Evolutionary conservation across 1,140 invertebrate species (phyloP).

Genomic region (Lepidurus arcticus): DNA sequence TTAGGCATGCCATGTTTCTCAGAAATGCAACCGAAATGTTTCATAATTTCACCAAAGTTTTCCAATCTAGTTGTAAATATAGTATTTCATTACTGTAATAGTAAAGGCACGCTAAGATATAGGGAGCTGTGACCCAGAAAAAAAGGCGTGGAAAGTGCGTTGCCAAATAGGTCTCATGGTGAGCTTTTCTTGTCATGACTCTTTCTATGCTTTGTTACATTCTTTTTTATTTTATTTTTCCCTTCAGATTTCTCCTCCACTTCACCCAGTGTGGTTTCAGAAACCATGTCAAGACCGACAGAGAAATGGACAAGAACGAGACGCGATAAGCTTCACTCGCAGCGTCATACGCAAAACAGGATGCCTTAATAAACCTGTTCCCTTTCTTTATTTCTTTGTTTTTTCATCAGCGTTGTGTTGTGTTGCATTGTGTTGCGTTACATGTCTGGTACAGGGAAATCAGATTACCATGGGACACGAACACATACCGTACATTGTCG

Average conservation of each 20-base stretch:
- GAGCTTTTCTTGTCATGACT: conserved; percentile 9
- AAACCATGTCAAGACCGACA: conserved; percentile 15
- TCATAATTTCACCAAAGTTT: too few relatives aligned
- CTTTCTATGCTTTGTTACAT: neutral
- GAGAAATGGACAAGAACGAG: neutral
- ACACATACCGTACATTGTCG: too few relatives aligned
- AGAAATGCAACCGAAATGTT: too few relatives aligned
- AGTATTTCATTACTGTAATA: too few relatives aligned
- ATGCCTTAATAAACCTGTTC: conserved; percentile 13
- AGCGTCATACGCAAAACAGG: neutral
- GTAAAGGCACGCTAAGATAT: neutral
- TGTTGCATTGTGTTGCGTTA: neutral
- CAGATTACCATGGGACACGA: too few relatives aligned
- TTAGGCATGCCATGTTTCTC: too few relatives aligned
- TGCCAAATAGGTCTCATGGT: conserved; percentile 11
- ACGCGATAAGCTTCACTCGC: conserved; percentile 5
- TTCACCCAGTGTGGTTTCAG: neutral
- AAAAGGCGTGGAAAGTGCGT: conserved; percentile 21
- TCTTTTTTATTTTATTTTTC: neutral
- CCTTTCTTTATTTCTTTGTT: neutral
- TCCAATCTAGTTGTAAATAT: too few relatives aligned
- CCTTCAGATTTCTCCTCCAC: neutral
- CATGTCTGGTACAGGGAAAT: too few relatives aligned
- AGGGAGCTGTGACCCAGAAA: neutral
- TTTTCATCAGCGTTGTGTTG: neutral